Conservation (phyloP, 2,797 vertebrate species). For the Sebastolobus alascanus region DNA sequence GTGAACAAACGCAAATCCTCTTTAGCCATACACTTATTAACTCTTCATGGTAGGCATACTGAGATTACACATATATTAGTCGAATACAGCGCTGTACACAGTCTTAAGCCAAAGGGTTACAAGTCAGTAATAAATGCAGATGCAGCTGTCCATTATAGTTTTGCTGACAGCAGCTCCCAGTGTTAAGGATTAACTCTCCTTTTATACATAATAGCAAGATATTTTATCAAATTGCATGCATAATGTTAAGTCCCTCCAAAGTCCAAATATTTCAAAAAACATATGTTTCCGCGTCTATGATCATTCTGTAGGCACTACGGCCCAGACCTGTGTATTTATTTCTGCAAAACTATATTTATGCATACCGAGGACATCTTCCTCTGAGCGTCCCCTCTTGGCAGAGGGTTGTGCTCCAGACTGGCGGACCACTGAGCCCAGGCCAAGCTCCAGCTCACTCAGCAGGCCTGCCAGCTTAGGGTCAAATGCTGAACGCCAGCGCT, state of each 20-base stretch:
- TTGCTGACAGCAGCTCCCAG: not conserved
- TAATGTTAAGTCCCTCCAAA: not conserved
- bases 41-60: not conserved
- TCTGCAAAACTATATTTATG: not conserved
- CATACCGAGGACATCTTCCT: constrained; percentile 91
- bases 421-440: constrained; percentile 91
- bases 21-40: not conserved
- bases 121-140: not conserved
- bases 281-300: not conserved
- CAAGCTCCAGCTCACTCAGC: constrained; percentile 92
- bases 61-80: not conserved
- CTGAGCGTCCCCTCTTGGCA: constrained; percentile 78
- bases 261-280: not conserved
- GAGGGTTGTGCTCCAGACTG: constrained; percentile 83
- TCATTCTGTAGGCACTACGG: not conserved
- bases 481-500: constrained; percentile 92
- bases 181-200: not conserved
- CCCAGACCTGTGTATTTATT: not conserved
- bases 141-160: not conserved
- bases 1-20: not conserved
- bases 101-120: not conserved
- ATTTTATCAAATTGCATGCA: not conserved
- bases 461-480: constrained; percentile 95
- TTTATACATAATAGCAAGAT: not conserved
- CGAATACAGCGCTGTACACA: not conserved